These are phyloP conservation scores for Emydoidea blandingii DNA, from an alignment of 2,797 vertebrate species.

Conservation along the genomic window DNA sequence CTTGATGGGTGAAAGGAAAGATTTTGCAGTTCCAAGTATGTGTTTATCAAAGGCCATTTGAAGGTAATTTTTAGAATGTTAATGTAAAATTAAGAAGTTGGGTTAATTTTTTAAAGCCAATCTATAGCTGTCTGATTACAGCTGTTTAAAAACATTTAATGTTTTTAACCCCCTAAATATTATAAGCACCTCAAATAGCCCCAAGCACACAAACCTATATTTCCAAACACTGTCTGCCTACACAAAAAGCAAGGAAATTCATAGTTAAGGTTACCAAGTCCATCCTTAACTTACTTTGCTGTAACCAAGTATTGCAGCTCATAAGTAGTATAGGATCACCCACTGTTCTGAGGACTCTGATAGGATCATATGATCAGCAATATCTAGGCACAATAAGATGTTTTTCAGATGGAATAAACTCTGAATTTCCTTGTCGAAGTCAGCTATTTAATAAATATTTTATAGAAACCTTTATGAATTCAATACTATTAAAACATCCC, in stretches of 20 bases:
- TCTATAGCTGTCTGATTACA: neutral
- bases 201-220: neutral
- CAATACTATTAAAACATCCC: neutral
- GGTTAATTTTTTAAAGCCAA: conserved; percentile 32
- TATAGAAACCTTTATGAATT: neutral
- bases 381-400: neutral
- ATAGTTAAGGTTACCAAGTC: neutral
- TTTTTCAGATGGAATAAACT: neutral
- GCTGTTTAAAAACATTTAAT: neutral
- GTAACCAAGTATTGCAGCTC: neutral
- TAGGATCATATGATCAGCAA: neutral
- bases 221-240: neutral
- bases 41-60: neutral
- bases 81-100: conserved; percentile 34
- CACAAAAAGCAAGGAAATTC: conserved; percentile 45
- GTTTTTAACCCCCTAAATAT: conserved; percentile 14
- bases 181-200: conserved; percentile 1
- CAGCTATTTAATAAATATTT: neutral
- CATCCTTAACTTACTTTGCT: conserved; percentile 17
- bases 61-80: neutral
- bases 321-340: neutral
- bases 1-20: conserved; percentile 19
- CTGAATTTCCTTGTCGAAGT: neutral
- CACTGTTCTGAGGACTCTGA: conserved; percentile 30
- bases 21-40: neutral